Evolutionary conservation across 92 coral and sea anemone species (phyloP).

Genomic region (Zoanthus gigantus): DNA sequence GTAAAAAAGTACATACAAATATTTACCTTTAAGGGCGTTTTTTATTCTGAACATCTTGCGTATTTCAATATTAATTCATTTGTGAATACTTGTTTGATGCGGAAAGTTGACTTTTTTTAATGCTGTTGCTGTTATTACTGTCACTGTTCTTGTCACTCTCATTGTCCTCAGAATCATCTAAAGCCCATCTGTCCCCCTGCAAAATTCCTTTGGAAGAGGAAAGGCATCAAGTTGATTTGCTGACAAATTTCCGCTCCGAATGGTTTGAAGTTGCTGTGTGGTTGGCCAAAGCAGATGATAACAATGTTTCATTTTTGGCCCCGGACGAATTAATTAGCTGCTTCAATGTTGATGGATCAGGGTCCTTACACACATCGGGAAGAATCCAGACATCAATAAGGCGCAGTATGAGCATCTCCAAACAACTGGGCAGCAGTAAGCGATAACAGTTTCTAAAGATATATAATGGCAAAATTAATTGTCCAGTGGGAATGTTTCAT

Average conservation of each 20-base stretch:
- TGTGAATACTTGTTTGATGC: too few relatives aligned
- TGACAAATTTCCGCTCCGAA: constrained; percentile 73
- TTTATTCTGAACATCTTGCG: too few relatives aligned
- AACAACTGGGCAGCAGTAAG: constrained; percentile 47
- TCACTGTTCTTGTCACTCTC: not conserved
- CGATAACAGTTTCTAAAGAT: too few relatives aligned
- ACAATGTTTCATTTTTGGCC: constrained; percentile 61
- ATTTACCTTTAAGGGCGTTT: too few relatives aligned
- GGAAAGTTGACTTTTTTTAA: too few relatives aligned
- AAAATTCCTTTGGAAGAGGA: constrained; percentile 48
- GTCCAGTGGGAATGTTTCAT: too few relatives aligned
- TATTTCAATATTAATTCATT: too few relatives aligned
- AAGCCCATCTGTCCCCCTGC: constrained; percentile 15
- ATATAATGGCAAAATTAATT: too few relatives aligned
- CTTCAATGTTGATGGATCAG: constrained; percentile 41
- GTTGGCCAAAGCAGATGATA: constrained; percentile 32
- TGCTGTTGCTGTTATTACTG: not conserved
- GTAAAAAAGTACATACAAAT: too few relatives aligned
- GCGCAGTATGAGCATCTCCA: constrained; percentile 27
- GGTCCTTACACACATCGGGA: constrained; percentile 26
- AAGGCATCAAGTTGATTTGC: constrained; percentile 59
- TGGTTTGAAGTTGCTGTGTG: constrained; percentile 92
- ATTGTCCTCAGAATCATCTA: constrained; percentile 37
- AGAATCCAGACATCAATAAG: constrained; percentile 18
- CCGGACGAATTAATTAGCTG: constrained; percentile 57